Base-by-base conservation (phyloP, 2,888 invertebrate species). In the Furcula furcula region DNA sequence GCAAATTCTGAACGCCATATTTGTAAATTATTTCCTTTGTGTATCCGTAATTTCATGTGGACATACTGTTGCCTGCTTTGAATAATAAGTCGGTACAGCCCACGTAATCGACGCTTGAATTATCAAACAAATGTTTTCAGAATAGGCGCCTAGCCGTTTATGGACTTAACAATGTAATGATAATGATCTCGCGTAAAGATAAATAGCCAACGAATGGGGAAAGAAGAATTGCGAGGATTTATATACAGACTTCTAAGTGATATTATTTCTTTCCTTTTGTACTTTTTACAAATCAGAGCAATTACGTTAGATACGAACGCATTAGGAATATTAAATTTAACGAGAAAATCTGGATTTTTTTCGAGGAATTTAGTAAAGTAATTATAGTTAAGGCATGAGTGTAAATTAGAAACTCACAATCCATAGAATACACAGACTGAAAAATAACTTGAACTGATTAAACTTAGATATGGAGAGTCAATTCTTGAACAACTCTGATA, bases 81-180 rank as follows among this genome's bases (percentile, higher is more conserved):
- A 47, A 54, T 55, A 57, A 55, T 57, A 57, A 47, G 45, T 45
- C 39, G 41, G 50, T 53, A 40, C 29, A 35, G 40, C 50, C 40
- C 44, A 39, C 39, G 45, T 47, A 40, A 46, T 51, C 43, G 46
- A 42, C 37, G 34, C 41, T 40, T 44, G 44, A 51, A 59, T 54
- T 59, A 49, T 54, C 52, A 58, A 44, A 46, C 31, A 40, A 59
- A 58, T 58, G 54, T 48, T 45, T 46, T 39, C 21, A 36, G 31
- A 49, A 56, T 38, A 39, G 35, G 31, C 35, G 29, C 37, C 19
- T 25, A 34, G 33, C 31, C 50, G 36, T 50, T 55, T 36, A 35
- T 26, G 31, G 29, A 38, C 40, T 28, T 38, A 36, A 49, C 31
- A 50, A 44, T 41, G 35, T 45, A 45, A 45, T 55, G 52, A 51